phyloP scores from a whole-genome alignment of 1,140 invertebrate species.

The Calliopsis andreniformis region DNA sequence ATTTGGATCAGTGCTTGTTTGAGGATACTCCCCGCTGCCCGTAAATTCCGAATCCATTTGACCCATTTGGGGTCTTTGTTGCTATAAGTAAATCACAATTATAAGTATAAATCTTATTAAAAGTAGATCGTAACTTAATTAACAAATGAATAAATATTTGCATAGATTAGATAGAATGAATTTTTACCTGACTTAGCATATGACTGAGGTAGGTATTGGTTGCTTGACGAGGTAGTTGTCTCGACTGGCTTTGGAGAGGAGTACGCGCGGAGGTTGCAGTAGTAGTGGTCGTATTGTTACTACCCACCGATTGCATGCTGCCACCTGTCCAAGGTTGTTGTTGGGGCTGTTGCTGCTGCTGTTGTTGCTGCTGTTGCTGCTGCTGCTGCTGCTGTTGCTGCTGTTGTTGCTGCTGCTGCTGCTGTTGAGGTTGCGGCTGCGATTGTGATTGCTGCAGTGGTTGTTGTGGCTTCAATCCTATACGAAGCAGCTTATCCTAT shows the following conservation, averaged over 20 bases:
- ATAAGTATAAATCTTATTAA: background rate
- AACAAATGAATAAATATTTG: no score
- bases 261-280: conserved; percentile 76
- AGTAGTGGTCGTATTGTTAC: conserved; percentile 75
- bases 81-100: conserved; percentile 59
- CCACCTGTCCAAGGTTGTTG: conserved; percentile 78
- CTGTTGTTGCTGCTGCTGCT: conserved; percentile 79
- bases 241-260: conserved; percentile 78
- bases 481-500: conserved; percentile 82
- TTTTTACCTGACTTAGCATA: conserved; percentile 77
- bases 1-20: conserved; percentile 71
- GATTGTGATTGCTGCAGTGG: conserved; percentile 81
- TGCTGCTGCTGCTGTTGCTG: conserved; percentile 84
- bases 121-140: background rate
- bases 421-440: conserved; percentile 84
- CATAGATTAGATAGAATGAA: background rate
- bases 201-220: conserved; percentile 84
- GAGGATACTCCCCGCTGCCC: conserved; percentile 73
- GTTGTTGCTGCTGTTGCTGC: conserved; percentile 83
- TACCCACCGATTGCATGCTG: conserved; percentile 74
- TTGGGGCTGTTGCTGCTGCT: conserved; percentile 66
- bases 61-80: conserved; percentile 78
- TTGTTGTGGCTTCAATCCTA: conserved; percentile 76
- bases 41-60: conserved; percentile 78
- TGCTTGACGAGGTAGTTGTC: conserved; percentile 81